Evolutionary conservation across 2,113 vertebrate species (phyloP).

Genomic region (Budorcas taxicolor): DNA sequence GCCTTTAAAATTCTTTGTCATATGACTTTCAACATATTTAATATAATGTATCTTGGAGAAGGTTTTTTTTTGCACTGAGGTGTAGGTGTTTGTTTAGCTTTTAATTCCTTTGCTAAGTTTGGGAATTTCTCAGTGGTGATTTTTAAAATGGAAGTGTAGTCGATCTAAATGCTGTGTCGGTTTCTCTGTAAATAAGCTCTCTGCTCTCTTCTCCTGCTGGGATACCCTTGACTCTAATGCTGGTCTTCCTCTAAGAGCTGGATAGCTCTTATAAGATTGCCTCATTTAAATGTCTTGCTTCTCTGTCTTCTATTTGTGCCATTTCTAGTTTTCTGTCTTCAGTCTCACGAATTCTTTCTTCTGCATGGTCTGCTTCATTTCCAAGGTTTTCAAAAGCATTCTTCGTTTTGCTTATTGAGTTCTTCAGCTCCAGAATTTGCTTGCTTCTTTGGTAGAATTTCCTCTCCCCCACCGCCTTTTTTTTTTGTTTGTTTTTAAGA

Average conservation of each 20-base stretch:
- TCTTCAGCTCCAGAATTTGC: neutral
- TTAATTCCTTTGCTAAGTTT: neutral
- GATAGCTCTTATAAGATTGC: neutral
- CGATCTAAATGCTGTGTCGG: neutral
- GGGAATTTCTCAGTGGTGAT: neutral
- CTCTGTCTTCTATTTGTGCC: neutral
- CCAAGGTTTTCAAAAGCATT: neutral
- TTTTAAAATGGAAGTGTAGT: neutral
- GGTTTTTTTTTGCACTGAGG: neutral
- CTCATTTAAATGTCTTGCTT: neutral
- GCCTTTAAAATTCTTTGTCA: neutral
- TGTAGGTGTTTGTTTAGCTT: neutral
- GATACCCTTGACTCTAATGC: neutral
- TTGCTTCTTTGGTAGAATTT: neutral
- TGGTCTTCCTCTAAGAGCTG: neutral
- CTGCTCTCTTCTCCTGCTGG: neutral
- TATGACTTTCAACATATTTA: neutral
- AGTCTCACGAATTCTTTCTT: neutral
- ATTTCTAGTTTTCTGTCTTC: neutral
- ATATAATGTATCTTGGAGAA: neutral
- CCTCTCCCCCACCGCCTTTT: accelerated
- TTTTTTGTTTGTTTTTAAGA: neutral
- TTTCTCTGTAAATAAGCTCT: neutral
- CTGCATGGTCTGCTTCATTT: neutral
- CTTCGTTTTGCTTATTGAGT: neutral